phyloP scores from a whole-genome alignment of 2,797 vertebrate species.

The Eremophila alpestris region DNA sequence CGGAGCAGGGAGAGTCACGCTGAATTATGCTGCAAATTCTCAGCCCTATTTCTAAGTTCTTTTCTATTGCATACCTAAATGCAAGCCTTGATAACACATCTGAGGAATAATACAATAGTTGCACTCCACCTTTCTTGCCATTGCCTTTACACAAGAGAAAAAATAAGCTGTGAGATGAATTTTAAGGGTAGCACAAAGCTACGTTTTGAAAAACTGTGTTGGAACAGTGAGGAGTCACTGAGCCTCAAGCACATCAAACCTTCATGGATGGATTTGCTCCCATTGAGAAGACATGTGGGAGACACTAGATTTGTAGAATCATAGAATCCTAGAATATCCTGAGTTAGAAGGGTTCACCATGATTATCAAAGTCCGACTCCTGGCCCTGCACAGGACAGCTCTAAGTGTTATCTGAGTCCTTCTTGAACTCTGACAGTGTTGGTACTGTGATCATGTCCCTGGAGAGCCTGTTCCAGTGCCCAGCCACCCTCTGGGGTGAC shows the following conservation, averaged over 20 bases:
- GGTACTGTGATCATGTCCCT: background rate
- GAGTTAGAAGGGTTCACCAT: background rate
- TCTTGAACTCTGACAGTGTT: background rate
- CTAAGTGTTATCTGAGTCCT: background rate
- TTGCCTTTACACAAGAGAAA: background rate
- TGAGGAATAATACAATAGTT: background rate
- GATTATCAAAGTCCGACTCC: background rate
- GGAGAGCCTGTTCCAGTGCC: background rate
- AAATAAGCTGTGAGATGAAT: background rate
- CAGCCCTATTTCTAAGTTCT: background rate
- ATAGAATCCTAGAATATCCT: background rate
- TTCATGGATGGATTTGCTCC: background rate
- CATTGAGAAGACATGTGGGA: background rate
- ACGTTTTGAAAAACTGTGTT: background rate
- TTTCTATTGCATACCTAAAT: background rate
- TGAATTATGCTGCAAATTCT: background rate
- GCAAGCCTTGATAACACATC: background rate
- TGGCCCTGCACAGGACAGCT: background rate
- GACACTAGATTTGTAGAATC: background rate
- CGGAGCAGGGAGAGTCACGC: accelerated
- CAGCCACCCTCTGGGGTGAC: background rate
- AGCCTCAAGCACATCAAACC: background rate
- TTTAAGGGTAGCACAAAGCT: background rate
- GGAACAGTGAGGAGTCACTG: background rate
- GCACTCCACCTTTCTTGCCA: background rate